Evolutionary conservation across 2,113 vertebrate species (phyloP).

Genomic region (Oceanites oceanicus): DNA sequence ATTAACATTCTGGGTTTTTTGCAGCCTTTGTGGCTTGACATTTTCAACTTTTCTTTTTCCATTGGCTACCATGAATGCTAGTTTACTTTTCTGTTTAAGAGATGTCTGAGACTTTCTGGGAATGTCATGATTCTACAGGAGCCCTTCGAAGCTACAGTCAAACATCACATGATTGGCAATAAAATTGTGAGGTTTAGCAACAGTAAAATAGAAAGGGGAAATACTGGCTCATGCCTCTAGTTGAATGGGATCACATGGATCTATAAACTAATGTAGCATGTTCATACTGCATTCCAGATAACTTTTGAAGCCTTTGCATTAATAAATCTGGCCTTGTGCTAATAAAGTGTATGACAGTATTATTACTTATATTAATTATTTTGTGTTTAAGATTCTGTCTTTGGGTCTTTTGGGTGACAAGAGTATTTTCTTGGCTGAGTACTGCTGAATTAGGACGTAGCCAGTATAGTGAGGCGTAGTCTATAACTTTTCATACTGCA

Average conservation of each 20-base stretch:
- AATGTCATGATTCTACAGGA: background rate
- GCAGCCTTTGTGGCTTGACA: background rate
- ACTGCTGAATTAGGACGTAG: background rate
- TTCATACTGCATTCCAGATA: background rate
- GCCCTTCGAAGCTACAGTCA: background rate
- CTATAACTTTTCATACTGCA: background rate
- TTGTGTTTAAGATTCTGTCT: background rate
- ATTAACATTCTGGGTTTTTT: background rate
- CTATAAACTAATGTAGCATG: background rate
- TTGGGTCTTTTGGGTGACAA: background rate
- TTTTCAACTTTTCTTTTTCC: background rate
- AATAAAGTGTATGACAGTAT: background rate
- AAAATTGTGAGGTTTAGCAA: background rate
- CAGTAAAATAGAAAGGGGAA: background rate
- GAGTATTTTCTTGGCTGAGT: background rate
- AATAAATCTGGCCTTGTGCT: background rate
- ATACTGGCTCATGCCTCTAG: background rate
- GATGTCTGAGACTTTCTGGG: background rate
- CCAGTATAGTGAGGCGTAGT: background rate
- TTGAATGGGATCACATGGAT: background rate
- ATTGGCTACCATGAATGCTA: background rate
- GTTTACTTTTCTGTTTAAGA: background rate
- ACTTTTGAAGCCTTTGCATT: slow-evolving; percentile 2
- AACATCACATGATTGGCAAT: background rate
- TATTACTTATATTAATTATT: slow-evolving; percentile 8